A percentile compares a stretch with the other conserved stretches of the same genome.
Evolutionary conservation across 2,888 invertebrate genomes (phyloP).

Genomic region (Pyrocoelia pectoralis): DNA sequence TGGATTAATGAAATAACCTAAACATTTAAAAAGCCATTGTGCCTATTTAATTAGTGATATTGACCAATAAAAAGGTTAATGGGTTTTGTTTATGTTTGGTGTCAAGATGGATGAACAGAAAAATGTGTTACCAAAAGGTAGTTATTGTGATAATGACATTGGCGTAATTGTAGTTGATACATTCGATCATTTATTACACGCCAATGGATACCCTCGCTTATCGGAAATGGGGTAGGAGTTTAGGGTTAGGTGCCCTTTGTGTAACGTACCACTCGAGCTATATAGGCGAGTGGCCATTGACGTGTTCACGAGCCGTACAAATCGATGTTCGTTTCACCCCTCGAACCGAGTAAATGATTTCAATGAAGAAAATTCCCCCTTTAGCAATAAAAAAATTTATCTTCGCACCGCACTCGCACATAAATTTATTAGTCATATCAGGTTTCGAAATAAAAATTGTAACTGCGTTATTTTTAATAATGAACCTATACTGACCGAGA

Average conservation of each 20-base stretch:
- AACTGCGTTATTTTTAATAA: too few species aligned
- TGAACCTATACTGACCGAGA: not conserved
- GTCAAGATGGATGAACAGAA: constrained; percentile 24
- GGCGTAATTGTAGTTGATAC: constrained; percentile 44
- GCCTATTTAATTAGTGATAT: not conserved
- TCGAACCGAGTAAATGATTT: constrained; percentile 40
- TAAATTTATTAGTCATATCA: not conserved
- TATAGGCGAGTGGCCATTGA: constrained; percentile 57
- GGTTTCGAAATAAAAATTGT: not conserved
- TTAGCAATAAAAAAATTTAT: constrained; percentile 3
- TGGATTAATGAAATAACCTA: too few species aligned
- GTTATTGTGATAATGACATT: constrained; percentile 33
- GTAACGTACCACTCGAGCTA: constrained; percentile 51
- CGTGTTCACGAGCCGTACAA: constrained; percentile 59
- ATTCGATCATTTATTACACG: constrained; percentile 47
- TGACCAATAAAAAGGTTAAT: not conserved
- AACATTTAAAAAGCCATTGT: too few species aligned
- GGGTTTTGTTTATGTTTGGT: constrained; percentile 18
- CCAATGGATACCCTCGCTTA: constrained; percentile 46
- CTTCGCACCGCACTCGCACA: not conserved
- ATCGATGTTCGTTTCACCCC: constrained; percentile 59
- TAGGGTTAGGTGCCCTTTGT: constrained; percentile 48
- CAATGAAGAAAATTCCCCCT: constrained; percentile 16
- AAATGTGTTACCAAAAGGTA: constrained; percentile 22
- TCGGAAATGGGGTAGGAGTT: constrained; percentile 34